These are phyloP conservation scores for Aphidoletes aphidimyza DNA, from an alignment of 2,888 invertebrate genomes.

Conservation along the genomic window DNA sequence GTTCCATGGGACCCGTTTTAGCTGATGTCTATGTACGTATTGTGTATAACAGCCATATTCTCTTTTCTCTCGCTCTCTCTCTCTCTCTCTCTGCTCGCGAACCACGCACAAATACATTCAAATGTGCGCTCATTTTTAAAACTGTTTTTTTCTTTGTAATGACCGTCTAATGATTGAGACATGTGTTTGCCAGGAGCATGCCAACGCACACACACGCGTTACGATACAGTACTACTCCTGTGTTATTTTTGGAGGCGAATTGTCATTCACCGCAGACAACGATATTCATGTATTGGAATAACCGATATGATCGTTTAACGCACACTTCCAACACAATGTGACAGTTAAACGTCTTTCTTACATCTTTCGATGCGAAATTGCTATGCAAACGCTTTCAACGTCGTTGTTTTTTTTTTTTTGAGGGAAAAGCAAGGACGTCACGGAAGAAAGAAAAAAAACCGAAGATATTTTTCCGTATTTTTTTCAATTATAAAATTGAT, in stretches of 20 bases:
- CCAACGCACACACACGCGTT: neutral
- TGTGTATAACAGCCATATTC: slow-evolving; percentile 34
- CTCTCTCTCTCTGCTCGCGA: neutral
- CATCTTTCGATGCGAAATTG: slow-evolving; percentile 7
- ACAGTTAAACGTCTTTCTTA: slow-evolving; percentile 39
- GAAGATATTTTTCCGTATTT: neutral
- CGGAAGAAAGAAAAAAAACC: neutral
- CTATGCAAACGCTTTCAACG: slow-evolving; percentile 25
- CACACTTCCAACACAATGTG: neutral
- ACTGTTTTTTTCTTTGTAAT: no score
- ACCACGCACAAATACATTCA: neutral
- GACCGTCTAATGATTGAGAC: neutral
- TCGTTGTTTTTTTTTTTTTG: slow-evolving; percentile 40
- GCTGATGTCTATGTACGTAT: neutral
- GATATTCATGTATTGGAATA: neutral
- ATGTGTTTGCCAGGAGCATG: neutral
- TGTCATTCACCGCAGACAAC: neutral
- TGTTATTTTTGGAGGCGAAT: neutral
- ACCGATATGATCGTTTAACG: neutral
- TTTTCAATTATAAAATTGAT: neutral
- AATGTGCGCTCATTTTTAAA: no score
- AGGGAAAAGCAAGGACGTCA: slow-evolving; percentile 48
- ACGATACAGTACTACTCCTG: neutral
- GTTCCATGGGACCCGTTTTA: neutral
- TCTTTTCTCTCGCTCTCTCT: neutral